A percentile compares a stretch with the other conserved stretches of the same genome.
Evolutionary conservation across 2,888 invertebrate genomes (phyloP).

Genomic region (Eristalis pertinax): DNA sequence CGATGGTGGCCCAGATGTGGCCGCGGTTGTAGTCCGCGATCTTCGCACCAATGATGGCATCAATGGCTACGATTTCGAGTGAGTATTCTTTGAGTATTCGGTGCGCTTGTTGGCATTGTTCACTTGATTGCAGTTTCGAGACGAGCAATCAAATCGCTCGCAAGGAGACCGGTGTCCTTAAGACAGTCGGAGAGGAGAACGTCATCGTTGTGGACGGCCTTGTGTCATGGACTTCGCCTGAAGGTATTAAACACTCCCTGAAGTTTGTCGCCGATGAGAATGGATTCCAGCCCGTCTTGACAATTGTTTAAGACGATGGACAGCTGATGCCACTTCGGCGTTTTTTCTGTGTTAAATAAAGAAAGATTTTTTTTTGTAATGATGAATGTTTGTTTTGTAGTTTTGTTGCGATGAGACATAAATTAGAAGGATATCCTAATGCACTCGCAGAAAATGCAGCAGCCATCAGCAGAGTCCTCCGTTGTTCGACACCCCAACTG

Average conservation of each 20-base stretch:
- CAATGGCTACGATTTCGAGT: conserved; percentile 84
- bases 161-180: conserved; percentile 80
- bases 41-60: conserved; percentile 83
- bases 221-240: conserved; percentile 82
- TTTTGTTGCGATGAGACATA: too few relatives aligned
- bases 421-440: too few relatives aligned
- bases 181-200: conserved; percentile 78
- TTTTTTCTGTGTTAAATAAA: background rate
- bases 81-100: conserved; percentile 74
- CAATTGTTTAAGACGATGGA: conserved; percentile 2
- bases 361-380: background rate
- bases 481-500: too few relatives aligned
- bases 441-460: too few relatives aligned
- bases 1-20: conserved; percentile 46
- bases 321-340: background rate
- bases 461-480: too few relatives aligned
- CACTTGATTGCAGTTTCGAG: conserved; percentile 78
- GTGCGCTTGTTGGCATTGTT: background rate
- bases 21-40: conserved; percentile 75
- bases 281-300: conserved; percentile 79
- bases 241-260: conserved; percentile 79
- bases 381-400: background rate
- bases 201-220: conserved; percentile 82
- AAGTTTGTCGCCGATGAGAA: conserved; percentile 81
- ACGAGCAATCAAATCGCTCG: conserved; percentile 82